These are phyloP conservation scores for Coreius guichenoti DNA, from an alignment of 2,797 vertebrate species.

Conservation along the genomic window DNA sequence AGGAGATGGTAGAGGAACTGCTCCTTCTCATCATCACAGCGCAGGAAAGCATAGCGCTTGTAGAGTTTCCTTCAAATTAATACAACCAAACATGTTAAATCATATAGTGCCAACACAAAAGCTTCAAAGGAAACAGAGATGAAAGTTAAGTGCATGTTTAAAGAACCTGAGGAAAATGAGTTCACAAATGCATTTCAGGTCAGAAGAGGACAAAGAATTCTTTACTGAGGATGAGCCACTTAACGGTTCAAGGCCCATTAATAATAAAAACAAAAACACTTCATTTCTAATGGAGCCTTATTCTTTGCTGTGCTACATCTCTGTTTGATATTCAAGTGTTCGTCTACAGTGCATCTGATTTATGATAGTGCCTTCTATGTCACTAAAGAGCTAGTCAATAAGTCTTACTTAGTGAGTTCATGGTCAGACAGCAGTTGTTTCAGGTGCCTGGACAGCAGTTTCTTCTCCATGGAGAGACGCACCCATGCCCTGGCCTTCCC, in stretches of 20 bases:
- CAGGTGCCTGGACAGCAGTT: conserved; percentile 94
- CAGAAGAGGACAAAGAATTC: conserved; percentile 58
- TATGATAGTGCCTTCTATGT: neutral
- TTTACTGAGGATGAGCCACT: conserved; percentile 70
- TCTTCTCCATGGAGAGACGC: conserved; percentile 98
- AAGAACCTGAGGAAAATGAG: neutral
- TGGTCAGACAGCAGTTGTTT: conserved; percentile 96
- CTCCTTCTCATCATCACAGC: conserved; percentile 98
- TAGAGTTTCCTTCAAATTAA: conserved; percentile 89
- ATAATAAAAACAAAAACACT: conserved; percentile 72
- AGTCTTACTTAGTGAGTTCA: conserved; percentile 94
- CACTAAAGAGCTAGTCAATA: neutral
- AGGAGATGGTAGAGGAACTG: conserved; percentile 98
- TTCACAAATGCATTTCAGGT: conserved; percentile 7
- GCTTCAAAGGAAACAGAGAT: neutral
- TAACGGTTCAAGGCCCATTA: conserved; percentile 68
- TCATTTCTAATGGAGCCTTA: conserved; percentile 72
- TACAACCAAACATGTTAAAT: conserved; percentile 45
- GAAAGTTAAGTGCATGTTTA: neutral
- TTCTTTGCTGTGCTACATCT: conserved; percentile 49
- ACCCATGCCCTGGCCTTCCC: conserved; percentile 98
- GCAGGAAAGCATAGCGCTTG: conserved; percentile 97
- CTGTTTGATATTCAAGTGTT: neutral
- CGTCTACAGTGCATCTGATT: neutral
- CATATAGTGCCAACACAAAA: neutral